Evolutionary conservation across 2,113 vertebrate species (phyloP).

Genomic region (Ceyx margarethae): DNA sequence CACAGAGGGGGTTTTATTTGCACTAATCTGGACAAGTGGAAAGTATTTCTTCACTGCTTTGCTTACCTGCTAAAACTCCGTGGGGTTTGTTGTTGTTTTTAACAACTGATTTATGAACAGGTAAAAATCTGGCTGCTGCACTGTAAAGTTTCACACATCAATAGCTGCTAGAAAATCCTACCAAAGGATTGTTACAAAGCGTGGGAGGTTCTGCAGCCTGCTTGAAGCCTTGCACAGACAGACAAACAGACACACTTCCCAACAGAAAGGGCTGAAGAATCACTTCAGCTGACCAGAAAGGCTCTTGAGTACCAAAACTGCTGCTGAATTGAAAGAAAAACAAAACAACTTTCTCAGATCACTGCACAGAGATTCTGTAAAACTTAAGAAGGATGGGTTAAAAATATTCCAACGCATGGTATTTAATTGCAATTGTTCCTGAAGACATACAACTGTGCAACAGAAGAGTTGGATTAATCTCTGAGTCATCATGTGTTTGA

Average conservation of each 20-base stretch:
- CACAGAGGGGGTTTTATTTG: background rate
- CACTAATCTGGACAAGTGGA: background rate
- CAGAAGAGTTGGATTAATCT: background rate
- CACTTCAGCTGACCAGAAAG: background rate
- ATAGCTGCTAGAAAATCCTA: background rate
- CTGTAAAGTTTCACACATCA: background rate
- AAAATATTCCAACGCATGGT: background rate
- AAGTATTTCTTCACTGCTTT: background rate
- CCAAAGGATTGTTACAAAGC: background rate
- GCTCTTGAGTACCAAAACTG: background rate
- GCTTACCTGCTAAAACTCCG: background rate
- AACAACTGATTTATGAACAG: background rate
- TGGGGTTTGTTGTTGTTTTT: background rate
- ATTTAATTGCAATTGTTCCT: background rate
- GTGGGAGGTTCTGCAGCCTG: rapidly evolving
- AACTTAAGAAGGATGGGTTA: background rate
- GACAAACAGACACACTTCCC: background rate
- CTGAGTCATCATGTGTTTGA: background rate
- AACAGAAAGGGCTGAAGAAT: background rate
- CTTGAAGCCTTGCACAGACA: background rate
- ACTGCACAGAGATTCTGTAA: background rate
- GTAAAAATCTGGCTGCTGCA: background rate
- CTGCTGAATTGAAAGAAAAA: background rate
- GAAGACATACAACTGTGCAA: background rate
- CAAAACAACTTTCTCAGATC: background rate